These are phyloP conservation scores for Yponomeuta malinellus DNA, from an alignment of 2,888 invertebrate species.

Conservation along the genomic window DNA sequence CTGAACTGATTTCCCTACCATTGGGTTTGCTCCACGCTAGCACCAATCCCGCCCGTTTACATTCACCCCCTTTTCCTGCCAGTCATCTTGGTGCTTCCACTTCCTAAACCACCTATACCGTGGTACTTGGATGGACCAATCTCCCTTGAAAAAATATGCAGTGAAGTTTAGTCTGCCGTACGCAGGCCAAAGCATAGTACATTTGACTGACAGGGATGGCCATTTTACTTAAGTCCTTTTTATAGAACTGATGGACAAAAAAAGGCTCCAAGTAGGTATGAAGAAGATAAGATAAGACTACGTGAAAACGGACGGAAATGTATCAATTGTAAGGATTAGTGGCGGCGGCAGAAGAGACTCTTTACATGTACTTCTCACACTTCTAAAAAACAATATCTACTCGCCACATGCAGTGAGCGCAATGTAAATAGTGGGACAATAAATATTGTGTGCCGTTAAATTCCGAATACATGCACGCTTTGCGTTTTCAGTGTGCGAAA, in stretches of 20 bases:
- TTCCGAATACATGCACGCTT: neutral
- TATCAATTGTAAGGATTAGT: too few relatives aligned
- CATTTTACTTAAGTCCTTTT: too few relatives aligned
- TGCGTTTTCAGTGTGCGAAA: neutral
- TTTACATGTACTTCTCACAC: neutral
- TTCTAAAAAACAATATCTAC: neutral
- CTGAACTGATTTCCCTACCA: slow-evolving; percentile 48
- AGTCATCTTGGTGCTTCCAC: neutral
- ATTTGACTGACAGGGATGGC: too few relatives aligned
- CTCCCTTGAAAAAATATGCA: too few relatives aligned
- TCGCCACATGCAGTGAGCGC: neutral
- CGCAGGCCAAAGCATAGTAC: too few relatives aligned
- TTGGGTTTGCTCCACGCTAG: slow-evolving; percentile 30
- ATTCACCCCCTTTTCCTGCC: neutral
- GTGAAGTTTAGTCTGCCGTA: too few relatives aligned
- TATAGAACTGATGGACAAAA: too few relatives aligned
- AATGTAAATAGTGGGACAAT: neutral
- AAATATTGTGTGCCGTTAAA: slow-evolving; percentile 3
- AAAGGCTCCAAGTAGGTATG: too few relatives aligned
- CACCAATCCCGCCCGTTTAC: neutral
- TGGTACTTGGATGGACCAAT: too few relatives aligned
- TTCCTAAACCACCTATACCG: neutral
- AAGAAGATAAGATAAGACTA: too few relatives aligned
- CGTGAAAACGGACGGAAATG: too few relatives aligned
- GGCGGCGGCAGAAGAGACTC: too few relatives aligned